A percentile compares a stretch with the other conserved stretches of the same genome.
Conservation (phyloP, 2,113 vertebrate species). For the Petroica traversi region DNA sequence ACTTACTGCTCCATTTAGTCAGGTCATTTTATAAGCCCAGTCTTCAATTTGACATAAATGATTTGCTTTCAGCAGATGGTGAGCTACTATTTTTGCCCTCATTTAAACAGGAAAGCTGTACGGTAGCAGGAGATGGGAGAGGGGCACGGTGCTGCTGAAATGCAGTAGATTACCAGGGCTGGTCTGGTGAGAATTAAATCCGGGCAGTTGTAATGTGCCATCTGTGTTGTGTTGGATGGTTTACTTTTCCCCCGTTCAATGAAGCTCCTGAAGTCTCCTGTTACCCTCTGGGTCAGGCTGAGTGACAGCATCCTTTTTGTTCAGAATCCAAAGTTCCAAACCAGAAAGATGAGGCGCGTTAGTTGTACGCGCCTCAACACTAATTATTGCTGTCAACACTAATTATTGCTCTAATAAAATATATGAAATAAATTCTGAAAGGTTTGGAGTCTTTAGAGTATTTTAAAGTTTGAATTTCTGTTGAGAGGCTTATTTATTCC, state of each 20-base stretch:
- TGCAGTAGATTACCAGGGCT: constrained; percentile 49
- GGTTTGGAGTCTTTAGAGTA: neutral
- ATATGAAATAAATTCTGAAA: neutral
- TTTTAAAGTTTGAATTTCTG: neutral
- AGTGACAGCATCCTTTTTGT: neutral
- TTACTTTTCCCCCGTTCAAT: neutral
- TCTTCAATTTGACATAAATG: constrained; percentile 42
- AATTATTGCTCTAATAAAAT: neutral
- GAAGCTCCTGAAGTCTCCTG: neutral
- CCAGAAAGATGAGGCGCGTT: neutral
- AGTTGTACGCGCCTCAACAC: too few relatives aligned
- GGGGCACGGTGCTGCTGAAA: neutral
- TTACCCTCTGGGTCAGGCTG: neutral
- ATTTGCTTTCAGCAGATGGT: constrained; percentile 65
- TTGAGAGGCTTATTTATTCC: neutral
- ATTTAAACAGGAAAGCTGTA: constrained; percentile 57
- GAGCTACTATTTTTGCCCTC: constrained; percentile 56
- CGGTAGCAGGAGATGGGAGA: constrained; percentile 19
- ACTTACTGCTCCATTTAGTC: constrained; percentile 47
- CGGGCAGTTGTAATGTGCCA: constrained; percentile 12
- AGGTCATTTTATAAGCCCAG: constrained; percentile 47
- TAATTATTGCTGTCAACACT: neutral
- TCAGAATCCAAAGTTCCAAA: neutral
- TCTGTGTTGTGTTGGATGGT: constrained; percentile 16
- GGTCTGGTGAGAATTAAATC: constrained; percentile 59